Conservation (phyloP, 2,113 vertebrate genomes). For the Hippocampus abdominalis region DNA sequence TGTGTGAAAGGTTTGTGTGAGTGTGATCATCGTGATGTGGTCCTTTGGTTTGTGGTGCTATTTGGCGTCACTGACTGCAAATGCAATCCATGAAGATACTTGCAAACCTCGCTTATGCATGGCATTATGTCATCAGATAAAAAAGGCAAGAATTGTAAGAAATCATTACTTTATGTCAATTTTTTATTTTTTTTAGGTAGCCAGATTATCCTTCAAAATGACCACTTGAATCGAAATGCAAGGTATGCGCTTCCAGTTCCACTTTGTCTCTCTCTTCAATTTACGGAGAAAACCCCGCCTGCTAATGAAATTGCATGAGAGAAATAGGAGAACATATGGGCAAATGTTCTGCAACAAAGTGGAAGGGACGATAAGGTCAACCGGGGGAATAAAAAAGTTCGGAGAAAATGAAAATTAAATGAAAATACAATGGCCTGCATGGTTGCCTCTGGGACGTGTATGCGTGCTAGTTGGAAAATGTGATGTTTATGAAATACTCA, state of each 20-base stretch:
- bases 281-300: neutral
- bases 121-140: neutral
- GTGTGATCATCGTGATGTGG: constrained; percentile 5
- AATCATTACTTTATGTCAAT: neutral
- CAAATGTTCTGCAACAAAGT: constrained; percentile 36
- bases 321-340: constrained; percentile 49
- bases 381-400: constrained; percentile 55
- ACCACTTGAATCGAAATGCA: neutral
- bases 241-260: neutral
- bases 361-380: constrained; percentile 51
- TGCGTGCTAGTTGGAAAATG: constrained; percentile 57
- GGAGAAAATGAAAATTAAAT: constrained; percentile 66
- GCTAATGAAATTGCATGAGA: constrained; percentile 46
- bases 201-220: neutral
- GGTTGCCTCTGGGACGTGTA: constrained; percentile 50
- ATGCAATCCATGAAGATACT: neutral
- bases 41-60: constrained; percentile 17
- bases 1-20: constrained; percentile 18
- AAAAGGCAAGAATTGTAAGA: neutral
- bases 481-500: constrained; percentile 56
- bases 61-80: neutral
- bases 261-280: neutral
- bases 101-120: neutral
- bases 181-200: neutral
- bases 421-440: constrained; percentile 57